These are phyloP conservation scores for Tautogolabrus adspersus DNA, from an alignment of 2,113 vertebrate genomes.

Conservation along the genomic window DNA sequence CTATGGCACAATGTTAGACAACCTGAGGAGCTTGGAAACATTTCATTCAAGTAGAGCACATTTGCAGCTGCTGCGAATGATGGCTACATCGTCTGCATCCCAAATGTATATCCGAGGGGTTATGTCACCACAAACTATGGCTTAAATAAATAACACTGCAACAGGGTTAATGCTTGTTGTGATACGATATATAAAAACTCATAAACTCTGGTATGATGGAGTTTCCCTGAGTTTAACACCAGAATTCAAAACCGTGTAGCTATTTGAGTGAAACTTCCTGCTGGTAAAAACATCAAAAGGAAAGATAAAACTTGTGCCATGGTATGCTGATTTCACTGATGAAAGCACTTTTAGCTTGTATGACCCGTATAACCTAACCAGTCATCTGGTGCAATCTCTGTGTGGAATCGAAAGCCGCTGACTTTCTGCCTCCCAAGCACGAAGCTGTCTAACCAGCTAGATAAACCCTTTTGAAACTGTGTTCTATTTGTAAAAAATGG, in stretches of 20 bases:
- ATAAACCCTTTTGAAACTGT: background rate
- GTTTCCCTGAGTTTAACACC: background rate
- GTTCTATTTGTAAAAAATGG: background rate
- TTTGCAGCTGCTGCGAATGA: no score
- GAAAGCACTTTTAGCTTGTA: background rate
- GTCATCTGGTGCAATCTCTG: conserved; percentile 2
- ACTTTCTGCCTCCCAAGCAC: conserved; percentile 22
- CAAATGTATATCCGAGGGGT: background rate
- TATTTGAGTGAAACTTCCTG: conserved; percentile 5
- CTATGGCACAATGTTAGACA: background rate
- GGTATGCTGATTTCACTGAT: conserved; percentile 32
- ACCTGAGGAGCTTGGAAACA: no score
- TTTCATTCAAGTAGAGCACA: no score
- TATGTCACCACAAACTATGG: background rate
- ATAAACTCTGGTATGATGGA: no score
- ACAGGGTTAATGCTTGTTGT: background rate
- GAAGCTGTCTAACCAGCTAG: conserved; percentile 24
- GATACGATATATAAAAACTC: no score
- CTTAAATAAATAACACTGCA: no score
- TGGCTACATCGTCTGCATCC: background rate
- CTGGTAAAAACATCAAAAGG: background rate
- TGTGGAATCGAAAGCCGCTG: conserved; percentile 25
- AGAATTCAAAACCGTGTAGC: background rate
- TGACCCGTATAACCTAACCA: conserved; percentile 1
- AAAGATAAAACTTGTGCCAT: background rate